These are phyloP conservation scores for Melierax canorus DNA, from an alignment of 2,113 vertebrate genomes.

Conservation along the genomic window DNA sequence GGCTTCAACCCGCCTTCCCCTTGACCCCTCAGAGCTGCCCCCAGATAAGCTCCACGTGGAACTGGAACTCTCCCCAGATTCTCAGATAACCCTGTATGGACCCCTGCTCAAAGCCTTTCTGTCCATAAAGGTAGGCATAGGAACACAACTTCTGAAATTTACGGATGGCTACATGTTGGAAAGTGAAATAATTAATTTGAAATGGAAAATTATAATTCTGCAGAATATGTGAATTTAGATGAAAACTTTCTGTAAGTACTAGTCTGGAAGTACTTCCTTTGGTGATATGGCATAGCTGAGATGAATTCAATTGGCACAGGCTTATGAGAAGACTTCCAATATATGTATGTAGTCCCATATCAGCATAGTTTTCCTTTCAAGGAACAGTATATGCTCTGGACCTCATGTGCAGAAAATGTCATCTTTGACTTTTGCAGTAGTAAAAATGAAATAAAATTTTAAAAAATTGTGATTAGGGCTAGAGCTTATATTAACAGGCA, in stretches of 20 bases:
- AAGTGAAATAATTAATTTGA: fast-evolving
- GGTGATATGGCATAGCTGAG: neutral
- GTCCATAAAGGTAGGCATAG: constrained; percentile 85
- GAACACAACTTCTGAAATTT: fast-evolving
- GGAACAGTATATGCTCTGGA: neutral
- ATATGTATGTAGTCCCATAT: fast-evolving
- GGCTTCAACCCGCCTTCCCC: constrained; percentile 67
- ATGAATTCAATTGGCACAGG: neutral
- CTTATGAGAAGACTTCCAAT: neutral
- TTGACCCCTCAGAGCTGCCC: constrained; percentile 91
- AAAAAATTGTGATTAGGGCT: neutral
- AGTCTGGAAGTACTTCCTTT: neutral
- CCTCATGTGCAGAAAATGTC: neutral
- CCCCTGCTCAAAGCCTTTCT: constrained; percentile 89
- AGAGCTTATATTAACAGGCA: neutral
- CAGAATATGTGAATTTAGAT: neutral
- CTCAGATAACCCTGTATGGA: constrained; percentile 92
- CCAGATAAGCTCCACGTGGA: constrained; percentile 93
- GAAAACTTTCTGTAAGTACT: neutral
- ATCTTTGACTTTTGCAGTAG: neutral
- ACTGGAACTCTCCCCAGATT: constrained; percentile 93
- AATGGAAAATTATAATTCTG: neutral
- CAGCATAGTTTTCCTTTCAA: neutral
- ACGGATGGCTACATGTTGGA: fast-evolving
- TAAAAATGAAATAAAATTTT: neutral